These are phyloP conservation scores for Sapajus apella DNA, from an alignment of 2,113 vertebrate species.

Conservation along the genomic window DNA sequence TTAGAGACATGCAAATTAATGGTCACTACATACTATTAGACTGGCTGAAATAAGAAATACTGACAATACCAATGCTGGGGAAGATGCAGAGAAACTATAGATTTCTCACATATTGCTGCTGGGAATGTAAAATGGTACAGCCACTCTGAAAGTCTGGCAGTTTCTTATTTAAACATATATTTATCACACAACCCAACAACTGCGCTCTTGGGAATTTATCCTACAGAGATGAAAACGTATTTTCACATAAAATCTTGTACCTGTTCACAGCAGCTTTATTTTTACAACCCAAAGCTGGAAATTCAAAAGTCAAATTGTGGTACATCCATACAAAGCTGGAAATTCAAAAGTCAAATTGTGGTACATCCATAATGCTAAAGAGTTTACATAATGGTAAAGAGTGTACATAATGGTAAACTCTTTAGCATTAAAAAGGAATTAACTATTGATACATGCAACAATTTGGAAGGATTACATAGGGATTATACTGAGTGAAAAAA, in stretches of 20 bases:
- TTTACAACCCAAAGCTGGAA: background rate
- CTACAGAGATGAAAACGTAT: background rate
- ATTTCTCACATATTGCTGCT: background rate
- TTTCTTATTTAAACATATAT: conserved; percentile 28
- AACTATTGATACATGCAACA: background rate
- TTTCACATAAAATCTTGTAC: conserved; percentile 12
- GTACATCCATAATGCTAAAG: background rate
- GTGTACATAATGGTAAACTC: background rate
- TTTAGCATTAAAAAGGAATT: conserved; percentile 23
- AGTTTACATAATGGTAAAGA: background rate
- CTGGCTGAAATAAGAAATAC: conserved; percentile 25
- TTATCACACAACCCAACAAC: background rate
- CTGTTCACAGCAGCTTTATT: background rate
- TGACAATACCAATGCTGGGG: background rate
- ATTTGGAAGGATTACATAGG: background rate
- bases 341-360: background rate
- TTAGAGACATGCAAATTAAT: conserved; percentile 28
- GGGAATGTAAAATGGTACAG: background rate
- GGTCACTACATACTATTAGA: background rate
- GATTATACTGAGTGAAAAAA: background rate
- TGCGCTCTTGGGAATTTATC: background rate
- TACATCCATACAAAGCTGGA: background rate
- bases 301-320: background rate
- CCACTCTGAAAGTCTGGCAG: background rate
- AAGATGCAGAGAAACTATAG: background rate